A percentile compares a stretch with the other conserved stretches of the same genome.
Conservation (phyloP, 2,888 invertebrate genomes). For the Neoscelio sp. region DNA sequence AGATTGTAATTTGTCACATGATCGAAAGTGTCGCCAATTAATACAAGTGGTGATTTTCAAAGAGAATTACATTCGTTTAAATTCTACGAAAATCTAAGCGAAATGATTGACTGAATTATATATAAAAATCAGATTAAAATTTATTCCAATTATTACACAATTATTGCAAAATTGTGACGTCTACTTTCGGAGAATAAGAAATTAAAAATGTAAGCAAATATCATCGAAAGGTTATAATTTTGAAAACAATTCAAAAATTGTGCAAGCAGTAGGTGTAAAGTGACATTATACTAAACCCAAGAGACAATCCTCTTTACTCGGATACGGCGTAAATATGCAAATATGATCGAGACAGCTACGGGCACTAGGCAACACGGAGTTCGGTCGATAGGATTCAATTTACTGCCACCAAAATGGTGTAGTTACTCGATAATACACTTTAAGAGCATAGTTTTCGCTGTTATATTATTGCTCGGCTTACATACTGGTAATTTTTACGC, state of each 20-base stretch:
- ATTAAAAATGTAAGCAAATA: too few species aligned
- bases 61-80: not conserved
- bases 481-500: conserved; percentile 73
- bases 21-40: conserved; percentile 42
- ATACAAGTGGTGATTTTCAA: conserved; percentile 24
- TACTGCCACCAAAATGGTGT: conserved; percentile 75
- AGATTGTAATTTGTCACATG: conserved; percentile 48
- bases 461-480: conserved; percentile 74
- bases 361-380: conserved; percentile 67
- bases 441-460: conserved; percentile 70
- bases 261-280: conserved; percentile 66
- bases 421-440: conserved; percentile 75
- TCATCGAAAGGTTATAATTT: conserved; percentile 49
- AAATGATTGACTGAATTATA: too few species aligned
- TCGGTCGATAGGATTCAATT: conserved; percentile 77
- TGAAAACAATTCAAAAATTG: conserved; percentile 51
- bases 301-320: conserved; percentile 73
- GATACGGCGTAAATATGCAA: conserved; percentile 75
- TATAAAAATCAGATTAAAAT: too few species aligned
- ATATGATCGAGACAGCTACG: conserved; percentile 72
- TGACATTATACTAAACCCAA: conserved; percentile 73
- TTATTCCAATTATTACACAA: too few species aligned
- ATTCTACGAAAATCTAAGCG: too few species aligned
- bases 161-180: too few species aligned
- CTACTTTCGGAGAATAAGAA: too few species aligned